phyloP scores from a whole-genome alignment of 2,113 vertebrate species.

The Lethenteron reissneri region DNA sequence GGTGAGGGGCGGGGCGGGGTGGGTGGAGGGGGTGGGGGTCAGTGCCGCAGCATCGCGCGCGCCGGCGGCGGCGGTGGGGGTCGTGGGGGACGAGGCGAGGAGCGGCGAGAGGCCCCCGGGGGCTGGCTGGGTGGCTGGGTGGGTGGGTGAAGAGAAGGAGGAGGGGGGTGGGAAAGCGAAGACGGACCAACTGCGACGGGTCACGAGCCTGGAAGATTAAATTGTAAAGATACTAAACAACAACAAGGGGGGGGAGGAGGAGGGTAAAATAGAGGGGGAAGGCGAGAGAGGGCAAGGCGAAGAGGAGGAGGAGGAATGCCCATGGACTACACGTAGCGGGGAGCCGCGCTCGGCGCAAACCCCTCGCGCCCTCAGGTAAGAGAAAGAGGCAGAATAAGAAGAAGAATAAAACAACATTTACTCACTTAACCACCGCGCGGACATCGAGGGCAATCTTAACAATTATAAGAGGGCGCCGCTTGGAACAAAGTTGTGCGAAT shows the following conservation, averaged over 20 bases:
- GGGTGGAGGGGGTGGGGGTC: neutral
- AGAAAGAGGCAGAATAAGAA: no score
- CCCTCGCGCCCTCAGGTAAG: no score
- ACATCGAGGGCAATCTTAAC: no score
- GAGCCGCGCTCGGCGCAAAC: neutral
- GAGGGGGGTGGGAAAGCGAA: neutral
- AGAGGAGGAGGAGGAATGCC: neutral
- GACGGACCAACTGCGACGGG: no score
- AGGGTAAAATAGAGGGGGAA: neutral
- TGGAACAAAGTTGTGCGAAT: no score
- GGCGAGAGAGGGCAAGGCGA: neutral
- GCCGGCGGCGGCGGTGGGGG: conserved; percentile 8
- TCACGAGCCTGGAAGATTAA: neutral
- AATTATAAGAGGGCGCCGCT: no score
- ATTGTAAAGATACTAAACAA: neutral
- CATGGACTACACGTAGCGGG: neutral
- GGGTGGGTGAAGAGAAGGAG: neutral
- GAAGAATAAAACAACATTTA: no score
- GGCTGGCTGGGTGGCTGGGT: neutral
- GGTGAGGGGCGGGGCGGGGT: neutral
- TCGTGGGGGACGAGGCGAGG: conserved; percentile 8
- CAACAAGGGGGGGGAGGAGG: neutral
- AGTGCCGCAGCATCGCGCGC: neutral
- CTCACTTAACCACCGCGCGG: no score
- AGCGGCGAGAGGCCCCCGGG: conserved; percentile 6